Evolutionary conservation across 2,113 vertebrate species (phyloP).

Genomic region (Falcunculus frontatus): DNA sequence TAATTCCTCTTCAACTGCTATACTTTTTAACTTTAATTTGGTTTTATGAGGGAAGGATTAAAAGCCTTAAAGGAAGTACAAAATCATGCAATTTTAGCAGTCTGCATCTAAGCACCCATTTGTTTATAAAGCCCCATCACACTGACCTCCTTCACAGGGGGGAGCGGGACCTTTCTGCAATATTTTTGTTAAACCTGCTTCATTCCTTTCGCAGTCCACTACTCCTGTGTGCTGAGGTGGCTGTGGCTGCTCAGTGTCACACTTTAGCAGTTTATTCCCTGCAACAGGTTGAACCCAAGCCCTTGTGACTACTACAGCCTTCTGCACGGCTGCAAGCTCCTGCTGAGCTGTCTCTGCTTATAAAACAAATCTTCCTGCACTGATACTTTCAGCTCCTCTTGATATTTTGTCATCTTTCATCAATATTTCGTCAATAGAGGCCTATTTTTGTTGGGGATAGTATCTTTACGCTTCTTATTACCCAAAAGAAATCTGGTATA

Average conservation of each 20-base stretch:
- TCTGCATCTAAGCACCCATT: background rate
- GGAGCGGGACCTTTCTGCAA: accelerated
- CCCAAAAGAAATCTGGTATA: background rate
- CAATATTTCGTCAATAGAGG: background rate
- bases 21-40: background rate
- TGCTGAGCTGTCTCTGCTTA: background rate
- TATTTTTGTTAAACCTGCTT: background rate
- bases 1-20: background rate
- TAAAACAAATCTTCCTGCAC: background rate
- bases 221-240: background rate
- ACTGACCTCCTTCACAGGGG: background rate
- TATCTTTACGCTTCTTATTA: background rate
- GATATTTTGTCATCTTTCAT: background rate
- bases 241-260: background rate
- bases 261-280: background rate
- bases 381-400: background rate
- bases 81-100: background rate
- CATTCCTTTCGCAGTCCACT: background rate
- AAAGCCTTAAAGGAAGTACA: background rate
- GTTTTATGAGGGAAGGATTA: background rate
- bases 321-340: background rate
- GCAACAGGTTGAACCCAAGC: background rate
- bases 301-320: background rate
- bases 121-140: background rate
- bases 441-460: background rate